phyloP scores from a whole-genome alignment of 2,888 invertebrate genomes.

The Campoplex capitator region DNA sequence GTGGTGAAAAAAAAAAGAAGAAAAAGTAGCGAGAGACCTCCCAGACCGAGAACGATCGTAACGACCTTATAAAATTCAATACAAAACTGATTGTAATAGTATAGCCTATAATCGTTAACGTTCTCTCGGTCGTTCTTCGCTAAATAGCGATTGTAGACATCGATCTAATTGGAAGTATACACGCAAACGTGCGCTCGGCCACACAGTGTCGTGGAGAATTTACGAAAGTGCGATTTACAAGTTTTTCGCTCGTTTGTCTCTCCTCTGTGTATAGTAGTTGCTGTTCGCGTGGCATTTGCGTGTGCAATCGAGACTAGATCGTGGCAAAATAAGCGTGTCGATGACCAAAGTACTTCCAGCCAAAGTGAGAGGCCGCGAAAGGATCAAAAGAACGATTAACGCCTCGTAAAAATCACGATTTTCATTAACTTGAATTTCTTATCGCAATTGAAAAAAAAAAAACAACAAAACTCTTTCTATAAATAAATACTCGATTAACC shows the following conservation, averaged over 20 bases:
- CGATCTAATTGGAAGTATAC: slow-evolving; percentile 72
- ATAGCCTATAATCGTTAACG: slow-evolving; percentile 64
- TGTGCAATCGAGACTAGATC: slow-evolving; percentile 30
- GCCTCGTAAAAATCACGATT: slow-evolving; percentile 7
- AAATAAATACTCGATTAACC: background rate
- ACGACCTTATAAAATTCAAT: slow-evolving; percentile 55
- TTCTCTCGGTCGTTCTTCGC: slow-evolving; percentile 9
- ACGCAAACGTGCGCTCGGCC: slow-evolving; percentile 40
- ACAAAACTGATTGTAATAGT: slow-evolving; percentile 65
- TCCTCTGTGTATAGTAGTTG: background rate
- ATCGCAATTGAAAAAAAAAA: background rate
- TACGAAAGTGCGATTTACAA: slow-evolving; percentile 61
- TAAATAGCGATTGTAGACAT: slow-evolving; percentile 57
- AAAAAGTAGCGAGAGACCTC: slow-evolving; percentile 52
- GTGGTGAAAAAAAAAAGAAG: background rate
- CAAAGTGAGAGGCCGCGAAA: slow-evolving; percentile 18
- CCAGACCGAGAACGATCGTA: slow-evolving; percentile 35
- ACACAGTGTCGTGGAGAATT: slow-evolving; percentile 50
- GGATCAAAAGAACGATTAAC: background rate
- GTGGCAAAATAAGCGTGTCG: slow-evolving; percentile 32
- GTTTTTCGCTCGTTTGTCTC: slow-evolving; percentile 23
- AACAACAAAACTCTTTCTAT: background rate
- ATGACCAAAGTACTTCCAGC: slow-evolving; percentile 12
- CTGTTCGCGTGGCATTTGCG: slow-evolving; percentile 52
- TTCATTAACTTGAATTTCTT: slow-evolving; percentile 15